Conservation (phyloP, 2,888 invertebrate species). For the Leptopilina drosophilae region DNA sequence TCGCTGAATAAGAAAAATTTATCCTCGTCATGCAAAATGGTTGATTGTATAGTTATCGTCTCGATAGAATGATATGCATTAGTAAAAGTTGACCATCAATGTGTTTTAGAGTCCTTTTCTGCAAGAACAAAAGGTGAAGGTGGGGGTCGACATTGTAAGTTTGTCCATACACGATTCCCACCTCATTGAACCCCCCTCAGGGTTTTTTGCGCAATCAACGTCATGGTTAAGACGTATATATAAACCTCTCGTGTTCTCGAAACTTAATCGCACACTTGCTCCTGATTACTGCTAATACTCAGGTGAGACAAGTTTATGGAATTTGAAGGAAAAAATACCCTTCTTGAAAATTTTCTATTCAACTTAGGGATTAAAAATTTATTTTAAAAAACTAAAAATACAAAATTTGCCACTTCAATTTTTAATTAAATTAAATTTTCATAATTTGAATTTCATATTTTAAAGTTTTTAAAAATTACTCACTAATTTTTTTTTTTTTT, state of each 20-base stretch:
- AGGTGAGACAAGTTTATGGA: constrained; percentile 60
- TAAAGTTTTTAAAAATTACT: too few species aligned
- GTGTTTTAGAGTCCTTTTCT: constrained; percentile 26
- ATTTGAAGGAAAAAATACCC: not conserved
- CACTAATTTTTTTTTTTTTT: too few species aligned
- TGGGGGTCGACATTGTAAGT: constrained; percentile 50
- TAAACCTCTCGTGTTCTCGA: constrained; percentile 58
- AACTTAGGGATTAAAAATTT: not conserved
- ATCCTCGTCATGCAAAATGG: constrained; percentile 33
- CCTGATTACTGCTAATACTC: constrained; percentile 65
- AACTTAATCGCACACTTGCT: constrained; percentile 61
- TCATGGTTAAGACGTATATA: constrained; percentile 67
- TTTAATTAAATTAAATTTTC: too few species aligned
- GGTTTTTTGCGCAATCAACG: constrained; percentile 65
- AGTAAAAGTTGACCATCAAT: constrained; percentile 17
- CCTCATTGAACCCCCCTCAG: constrained; percentile 57
- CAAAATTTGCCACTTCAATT: too few species aligned
- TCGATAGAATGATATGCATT: constrained; percentile 3
- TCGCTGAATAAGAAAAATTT: constrained; percentile 21
- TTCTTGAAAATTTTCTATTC: too few species aligned
- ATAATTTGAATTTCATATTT: too few species aligned
- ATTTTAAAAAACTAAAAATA: too few species aligned
- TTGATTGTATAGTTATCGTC: not conserved
- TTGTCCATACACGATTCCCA: constrained; percentile 59
- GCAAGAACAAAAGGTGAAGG: constrained; percentile 60